Evolutionary conservation across 2,113 vertebrate genomes (phyloP), one percentile per base, ranked within the genome.

Genomic region (Corythoichthys haematopterus): DNA sequence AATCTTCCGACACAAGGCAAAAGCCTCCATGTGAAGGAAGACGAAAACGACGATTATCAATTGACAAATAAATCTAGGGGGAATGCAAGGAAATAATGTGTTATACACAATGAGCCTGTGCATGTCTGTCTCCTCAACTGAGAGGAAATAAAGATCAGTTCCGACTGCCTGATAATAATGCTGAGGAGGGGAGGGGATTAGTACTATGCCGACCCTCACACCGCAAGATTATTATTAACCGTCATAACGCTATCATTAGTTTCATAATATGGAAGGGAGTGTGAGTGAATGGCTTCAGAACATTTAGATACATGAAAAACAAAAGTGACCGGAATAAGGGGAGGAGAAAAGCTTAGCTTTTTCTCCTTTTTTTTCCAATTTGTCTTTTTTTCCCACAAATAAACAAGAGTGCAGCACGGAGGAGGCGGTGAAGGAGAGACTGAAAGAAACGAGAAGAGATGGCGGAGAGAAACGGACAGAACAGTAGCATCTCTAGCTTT

Each of bases 401-500:
- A 72, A 76, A 86, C 82, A 79, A 81, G 78, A 85, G 79, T 87
- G 82, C 83, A 85, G 88, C 85, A 81, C 76, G 83, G 85, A 84
- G 80, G 77, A 79, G 86, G 69, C 73, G 79, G 72, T 66, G 75
- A 85, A 55, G 70, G 73, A 84, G 28, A 55, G 75, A 68, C 46
- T 72, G 35, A 65, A 67, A 73, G 51, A 69, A 66, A 72, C 28
- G 62, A 66, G 60, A 46, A 69, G 72, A 62, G 62, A 7, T 47
- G 47, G 57, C 38, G 64, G 70, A 77, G 72, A 72, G 37, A 64
- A 60, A 70, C 28, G 68, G 52, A 76, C 66, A 70, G 56, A 66
- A 56, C 77, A 72, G 66, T 66, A 80, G 74, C 69, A 74, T 80
- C 79, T 93, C 91, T 92, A 98, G 90, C 91, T 93, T 78, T 95